Conservation (phyloP, 2,113 vertebrate genomes). For the Aspiorhynchus laticeps region DNA sequence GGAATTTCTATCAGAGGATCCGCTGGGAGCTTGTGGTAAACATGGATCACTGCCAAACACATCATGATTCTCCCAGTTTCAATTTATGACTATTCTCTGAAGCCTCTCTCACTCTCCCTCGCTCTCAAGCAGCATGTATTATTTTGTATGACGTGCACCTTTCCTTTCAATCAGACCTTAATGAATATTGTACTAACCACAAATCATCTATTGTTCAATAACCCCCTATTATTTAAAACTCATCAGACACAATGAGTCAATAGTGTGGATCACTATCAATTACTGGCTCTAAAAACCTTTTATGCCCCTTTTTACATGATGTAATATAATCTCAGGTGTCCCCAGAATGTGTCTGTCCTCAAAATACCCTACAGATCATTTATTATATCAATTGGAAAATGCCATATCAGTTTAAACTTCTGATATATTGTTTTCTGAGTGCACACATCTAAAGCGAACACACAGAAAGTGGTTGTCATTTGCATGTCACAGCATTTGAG, state of each 20-base stretch:
- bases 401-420: too few species aligned
- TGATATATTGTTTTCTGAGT: too few species aligned
- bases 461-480: too few species aligned
- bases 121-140: not conserved
- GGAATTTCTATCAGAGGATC: constrained; percentile 7
- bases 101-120: not conserved
- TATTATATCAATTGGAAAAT: too few species aligned
- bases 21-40: constrained; percentile 14
- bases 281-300: too few species aligned
- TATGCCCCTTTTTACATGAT: too few species aligned
- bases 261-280: not conserved
- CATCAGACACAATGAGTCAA: not conserved
- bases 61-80: constrained; percentile 9
- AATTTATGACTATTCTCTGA: constrained; percentile 1
- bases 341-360: too few species aligned
- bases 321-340: too few species aligned
- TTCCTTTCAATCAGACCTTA: not conserved
- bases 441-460: too few species aligned
- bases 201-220: not conserved
- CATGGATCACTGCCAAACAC: not conserved
- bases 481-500: too few species aligned
- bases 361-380: too few species aligned
- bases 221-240: not conserved
- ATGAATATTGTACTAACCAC: not conserved
- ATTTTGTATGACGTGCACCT: constrained; percentile 4